Base-by-base conservation (phyloP, 1,140 invertebrate genomes). In the Brachionus plicatilis region DNA sequence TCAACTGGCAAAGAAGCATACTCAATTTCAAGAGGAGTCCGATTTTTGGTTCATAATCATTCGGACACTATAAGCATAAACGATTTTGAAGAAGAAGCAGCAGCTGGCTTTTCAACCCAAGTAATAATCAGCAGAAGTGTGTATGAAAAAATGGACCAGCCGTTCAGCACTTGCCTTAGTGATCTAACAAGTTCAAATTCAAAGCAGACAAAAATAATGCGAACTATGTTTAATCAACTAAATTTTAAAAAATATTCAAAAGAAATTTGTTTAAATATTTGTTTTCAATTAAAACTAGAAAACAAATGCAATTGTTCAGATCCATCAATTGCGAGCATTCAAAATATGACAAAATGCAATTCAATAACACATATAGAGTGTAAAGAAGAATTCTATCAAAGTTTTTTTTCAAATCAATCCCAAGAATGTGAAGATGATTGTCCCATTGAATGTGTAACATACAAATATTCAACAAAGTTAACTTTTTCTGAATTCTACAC, bases 21-120 rank as follows among this genome's bases (percentile, higher is more conserved):
- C 56, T n/a, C 14, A 20, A 53, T 56, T n/a, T 7, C 50, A 20
- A 50, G 56, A 33, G 76, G 76, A 37, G 1, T 80, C 8, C 45
- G 76, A 33, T 56, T 80, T 56, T 56, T 80, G 3, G 29, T 80
- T 24, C 76, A 80, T 65, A 80, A 80, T 80, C 43, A 80, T 3
- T 11, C 76, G 9, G 29, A 80, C 9, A 11, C n/a, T 33, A 65
- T 8, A 7, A 37, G 27, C n/a, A 53, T 80, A 1, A n/a, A 0
- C 6, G 47, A 80, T 56, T 12, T 56, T 37, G 76, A 47, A 20
- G n/a, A 41, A 60, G 43, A 80, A 3, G 76, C 56, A 0, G 5
- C 50, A n/a, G 11, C 14, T 41, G 76, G 76, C 12, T 41, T 80
- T 20, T n/a, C 24, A 24, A 80, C 76, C n/a, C n/a, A 80, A n/a